Evolutionary conservation across 2,113 vertebrate genomes (phyloP).

Genomic region (Acanthochromis polyacanthus): DNA sequence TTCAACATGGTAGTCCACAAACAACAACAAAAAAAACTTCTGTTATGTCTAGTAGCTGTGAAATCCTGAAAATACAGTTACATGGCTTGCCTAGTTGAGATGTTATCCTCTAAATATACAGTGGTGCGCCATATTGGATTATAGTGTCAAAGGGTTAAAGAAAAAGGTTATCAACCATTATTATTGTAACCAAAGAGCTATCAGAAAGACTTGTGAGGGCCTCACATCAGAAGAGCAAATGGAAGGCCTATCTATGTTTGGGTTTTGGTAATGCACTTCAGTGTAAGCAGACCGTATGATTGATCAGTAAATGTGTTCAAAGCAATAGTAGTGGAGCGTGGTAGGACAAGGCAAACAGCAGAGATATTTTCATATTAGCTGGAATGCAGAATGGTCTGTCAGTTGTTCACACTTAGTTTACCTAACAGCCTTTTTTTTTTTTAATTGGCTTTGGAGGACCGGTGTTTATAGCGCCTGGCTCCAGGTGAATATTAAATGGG

Average conservation of each 20-base stretch:
- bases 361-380: conserved; percentile 43
- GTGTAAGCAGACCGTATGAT: background rate
- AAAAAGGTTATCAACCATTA: background rate
- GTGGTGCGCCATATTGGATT: too few relatives aligned
- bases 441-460: conserved; percentile 30
- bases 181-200: too few relatives aligned
- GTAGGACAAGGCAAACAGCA: background rate
- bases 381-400: conserved; percentile 16
- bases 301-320: conserved; percentile 25
- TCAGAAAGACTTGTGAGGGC: too few relatives aligned
- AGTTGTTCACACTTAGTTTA: conserved; percentile 28
- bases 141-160: background rate
- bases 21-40: too few relatives aligned
- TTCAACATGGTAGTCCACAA: too few relatives aligned
- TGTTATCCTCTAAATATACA: too few relatives aligned
- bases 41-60: too few relatives aligned
- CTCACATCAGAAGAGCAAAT: background rate
- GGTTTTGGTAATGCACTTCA: background rate
- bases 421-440: conserved; percentile 49
- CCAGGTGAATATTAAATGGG: conserved; percentile 65
- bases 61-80: too few relatives aligned
- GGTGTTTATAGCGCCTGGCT: conserved; percentile 36
- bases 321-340: background rate
- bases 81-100: too few relatives aligned
- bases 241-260: background rate